Conservation (phyloP, 2,113 vertebrate genomes). For the Phodopus roborovskii region DNA sequence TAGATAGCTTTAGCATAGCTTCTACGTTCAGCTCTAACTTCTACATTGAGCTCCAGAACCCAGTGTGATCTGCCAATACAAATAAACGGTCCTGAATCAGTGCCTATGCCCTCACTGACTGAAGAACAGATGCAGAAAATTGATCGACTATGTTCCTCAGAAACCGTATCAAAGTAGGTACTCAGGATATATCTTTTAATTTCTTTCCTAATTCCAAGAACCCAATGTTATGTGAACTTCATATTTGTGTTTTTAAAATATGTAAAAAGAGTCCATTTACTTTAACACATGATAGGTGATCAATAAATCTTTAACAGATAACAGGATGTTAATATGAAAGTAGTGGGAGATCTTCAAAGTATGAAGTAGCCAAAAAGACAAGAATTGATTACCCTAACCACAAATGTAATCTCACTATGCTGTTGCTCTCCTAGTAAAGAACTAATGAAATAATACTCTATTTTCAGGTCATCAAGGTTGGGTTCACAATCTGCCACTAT, state of each 20-base stretch:
- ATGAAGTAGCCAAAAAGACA: not conserved
- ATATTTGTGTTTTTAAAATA: not conserved
- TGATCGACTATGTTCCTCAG: not conserved
- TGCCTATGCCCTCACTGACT: not conserved
- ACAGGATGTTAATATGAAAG: not conserved
- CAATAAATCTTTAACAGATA: not conserved
- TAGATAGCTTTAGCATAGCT: not conserved
- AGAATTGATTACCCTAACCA: not conserved
- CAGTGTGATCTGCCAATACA: not conserved
- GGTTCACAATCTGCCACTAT: not conserved
- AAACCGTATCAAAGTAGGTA: not conserved
- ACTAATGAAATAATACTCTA: not conserved
- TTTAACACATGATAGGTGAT: not conserved
- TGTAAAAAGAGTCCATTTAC: not conserved
- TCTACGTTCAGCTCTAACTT: not conserved
- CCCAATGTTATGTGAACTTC: not conserved
- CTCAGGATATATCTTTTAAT: not conserved
- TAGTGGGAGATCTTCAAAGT: not conserved
- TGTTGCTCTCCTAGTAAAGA: not conserved
- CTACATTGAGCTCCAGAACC: not conserved
- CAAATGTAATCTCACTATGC: not conserved
- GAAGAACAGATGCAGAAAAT: not conserved
- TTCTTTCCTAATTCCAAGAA: constrained; percentile 19
- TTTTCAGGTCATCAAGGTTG: not conserved
- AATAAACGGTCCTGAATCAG: not conserved